phyloP scores from a whole-genome alignment of 2,113 vertebrate species.

The Elachura formosa region DNA sequence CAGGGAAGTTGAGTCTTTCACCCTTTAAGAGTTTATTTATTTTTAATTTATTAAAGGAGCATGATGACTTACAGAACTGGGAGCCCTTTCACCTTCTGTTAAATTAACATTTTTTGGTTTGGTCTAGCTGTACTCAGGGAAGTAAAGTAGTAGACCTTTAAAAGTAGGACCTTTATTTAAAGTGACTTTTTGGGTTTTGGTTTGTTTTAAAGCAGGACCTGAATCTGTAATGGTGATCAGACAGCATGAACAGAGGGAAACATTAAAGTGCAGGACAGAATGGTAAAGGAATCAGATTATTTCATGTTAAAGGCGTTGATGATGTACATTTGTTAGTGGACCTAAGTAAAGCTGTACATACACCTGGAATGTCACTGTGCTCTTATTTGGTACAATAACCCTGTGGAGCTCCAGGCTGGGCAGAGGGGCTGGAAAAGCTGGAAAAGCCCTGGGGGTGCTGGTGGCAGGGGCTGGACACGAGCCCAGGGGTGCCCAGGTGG shows the following conservation, averaged over 20 bases:
- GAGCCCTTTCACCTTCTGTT: neutral
- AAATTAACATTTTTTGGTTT: neutral
- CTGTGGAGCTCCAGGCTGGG: neutral
- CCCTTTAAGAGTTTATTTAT: neutral
- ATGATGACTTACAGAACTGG: neutral
- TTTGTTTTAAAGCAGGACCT: neutral
- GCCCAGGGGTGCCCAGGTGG: neutral
- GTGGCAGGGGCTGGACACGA: neutral
- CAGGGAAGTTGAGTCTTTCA: neutral
- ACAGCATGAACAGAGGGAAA: neutral
- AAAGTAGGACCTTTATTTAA: neutral
- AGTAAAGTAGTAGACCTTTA: neutral
- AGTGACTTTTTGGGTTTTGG: neutral
- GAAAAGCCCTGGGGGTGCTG: neutral
- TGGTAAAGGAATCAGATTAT: fast-evolving
- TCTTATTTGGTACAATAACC: neutral
- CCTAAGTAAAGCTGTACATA: neutral
- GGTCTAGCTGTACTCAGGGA: neutral
- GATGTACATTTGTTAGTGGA: neutral
- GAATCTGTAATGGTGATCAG: neutral
- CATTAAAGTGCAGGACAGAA: neutral
- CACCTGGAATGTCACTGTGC: neutral
- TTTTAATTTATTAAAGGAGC: neutral
- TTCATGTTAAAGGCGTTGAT: neutral
- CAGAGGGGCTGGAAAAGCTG: neutral